phyloP scores from a whole-genome alignment of 1,140 invertebrate genomes.

The Leptestheria dahalacensis region DNA sequence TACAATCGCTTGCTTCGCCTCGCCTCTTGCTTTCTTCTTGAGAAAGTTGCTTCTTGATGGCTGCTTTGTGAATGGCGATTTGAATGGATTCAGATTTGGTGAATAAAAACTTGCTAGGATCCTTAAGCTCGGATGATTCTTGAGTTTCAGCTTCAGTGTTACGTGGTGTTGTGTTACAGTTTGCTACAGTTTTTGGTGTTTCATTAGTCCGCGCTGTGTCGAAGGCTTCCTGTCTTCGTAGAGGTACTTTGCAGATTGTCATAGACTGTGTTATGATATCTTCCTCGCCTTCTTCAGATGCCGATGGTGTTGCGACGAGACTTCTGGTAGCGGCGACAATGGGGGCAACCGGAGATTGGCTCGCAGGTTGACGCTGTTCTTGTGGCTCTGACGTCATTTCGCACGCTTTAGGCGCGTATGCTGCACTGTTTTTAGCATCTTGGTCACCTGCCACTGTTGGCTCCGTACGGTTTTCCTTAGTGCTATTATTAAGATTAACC shows the following conservation, averaged over 20 bases:
- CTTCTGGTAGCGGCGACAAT: too few relatives aligned
- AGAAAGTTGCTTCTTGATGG: constrained; percentile 31
- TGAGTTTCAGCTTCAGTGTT: not conserved
- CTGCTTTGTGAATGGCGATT: constrained; percentile 31
- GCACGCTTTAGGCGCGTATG: not conserved
- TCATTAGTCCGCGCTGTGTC: not conserved
- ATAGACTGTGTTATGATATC: not conserved
- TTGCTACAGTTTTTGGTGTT: not conserved
- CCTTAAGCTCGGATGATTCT: constrained; percentile 16
- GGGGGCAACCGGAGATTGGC: too few relatives aligned
- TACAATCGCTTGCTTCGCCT: not conserved
- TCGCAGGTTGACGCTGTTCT: not conserved
- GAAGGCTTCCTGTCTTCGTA: not conserved
- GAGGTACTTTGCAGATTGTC: not conserved
- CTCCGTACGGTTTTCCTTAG: too few relatives aligned
- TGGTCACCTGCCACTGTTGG: not conserved
- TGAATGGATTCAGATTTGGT: constrained; percentile 29
- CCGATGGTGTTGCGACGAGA: not conserved
- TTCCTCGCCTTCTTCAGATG: not conserved
- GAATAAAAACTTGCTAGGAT: constrained; percentile 28
- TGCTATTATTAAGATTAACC: too few relatives aligned
- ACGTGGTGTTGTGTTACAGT: not conserved
- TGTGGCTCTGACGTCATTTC: not conserved
- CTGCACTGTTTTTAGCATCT: not conserved
- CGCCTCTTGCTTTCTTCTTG: constrained; percentile 18